Percentiles rank a stretch among this genome's conserved stretches.
phyloP scores from a whole-genome alignment of 1,140 invertebrate genomes.

The Bathynomus jamesi region DNA sequence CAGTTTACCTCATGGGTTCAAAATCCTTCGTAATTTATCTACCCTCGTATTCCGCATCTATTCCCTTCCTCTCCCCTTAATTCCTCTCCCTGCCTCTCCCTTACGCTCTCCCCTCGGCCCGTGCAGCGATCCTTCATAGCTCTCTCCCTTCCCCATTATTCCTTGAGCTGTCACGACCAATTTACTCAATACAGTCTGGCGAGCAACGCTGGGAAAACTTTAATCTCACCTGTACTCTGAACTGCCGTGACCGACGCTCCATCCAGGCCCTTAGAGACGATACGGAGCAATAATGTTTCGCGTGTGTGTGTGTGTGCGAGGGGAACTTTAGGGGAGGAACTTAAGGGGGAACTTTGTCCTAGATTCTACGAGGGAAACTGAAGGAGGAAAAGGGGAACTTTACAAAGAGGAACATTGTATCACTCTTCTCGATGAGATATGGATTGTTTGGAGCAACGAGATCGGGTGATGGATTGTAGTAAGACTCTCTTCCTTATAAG shows the following conservation, averaged over 20 bases:
- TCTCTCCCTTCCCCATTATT: not conserved
- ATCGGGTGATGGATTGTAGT: not conserved
- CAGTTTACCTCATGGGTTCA: no score
- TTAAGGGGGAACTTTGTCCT: not conserved
- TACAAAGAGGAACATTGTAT: not conserved
- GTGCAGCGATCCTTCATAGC: no score
- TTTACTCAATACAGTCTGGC: not conserved
- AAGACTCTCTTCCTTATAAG: not conserved
- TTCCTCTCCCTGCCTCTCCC: no score
- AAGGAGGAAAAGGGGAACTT: not conserved
- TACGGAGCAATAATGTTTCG: not conserved
- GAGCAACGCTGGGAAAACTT: not conserved
- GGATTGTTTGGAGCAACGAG: not conserved
- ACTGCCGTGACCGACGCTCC: not conserved
- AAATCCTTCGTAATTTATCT: no score
- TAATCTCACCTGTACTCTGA: not conserved
- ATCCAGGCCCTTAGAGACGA: not conserved
- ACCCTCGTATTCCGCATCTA: no score
- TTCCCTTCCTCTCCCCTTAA: no score
- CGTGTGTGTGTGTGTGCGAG: not conserved
- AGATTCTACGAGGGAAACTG: not conserved
- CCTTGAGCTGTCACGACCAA: not conserved
- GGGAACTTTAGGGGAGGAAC: not conserved
- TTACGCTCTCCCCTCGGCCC: no score
- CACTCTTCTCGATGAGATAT: not conserved